Base-by-base conservation (phyloP, 2,113 vertebrate genomes). In the Indri indri region DNA sequence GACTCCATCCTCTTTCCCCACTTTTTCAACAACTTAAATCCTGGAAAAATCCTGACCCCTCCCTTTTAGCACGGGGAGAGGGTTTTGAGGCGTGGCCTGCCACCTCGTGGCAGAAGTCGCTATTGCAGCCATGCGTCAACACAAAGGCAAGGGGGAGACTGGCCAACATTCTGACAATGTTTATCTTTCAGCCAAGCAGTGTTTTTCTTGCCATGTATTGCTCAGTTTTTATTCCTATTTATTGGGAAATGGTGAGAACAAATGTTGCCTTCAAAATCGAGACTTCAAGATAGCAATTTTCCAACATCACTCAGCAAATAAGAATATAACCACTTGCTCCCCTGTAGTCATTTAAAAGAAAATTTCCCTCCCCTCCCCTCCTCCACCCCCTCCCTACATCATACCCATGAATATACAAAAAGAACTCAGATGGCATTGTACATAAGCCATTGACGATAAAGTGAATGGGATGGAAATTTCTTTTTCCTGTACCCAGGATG, bases 21-120 rank as follows among this genome's bases (percentile, higher is more conserved):
- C 32, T 1, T 76, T 66, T 70, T 40, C 74, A 80, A 77, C 42
- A 63, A 85, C 30, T 96, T 90, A 66, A 79, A 54, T 40, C 74
- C 47, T 63, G 87, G 70, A 47, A 88, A 93, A 74, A 54, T 45
- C 13, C 9, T 1, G 10, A 52, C 23, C n/a, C 42, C 16, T 81
- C 54, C 70, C 37, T 40, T 40, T 32, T 23, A 16, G 66, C n/a
- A 5, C 14, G 45, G 45, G 59, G 66, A 68, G 32, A 37, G 17
- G 52, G 45, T 81, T 76, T 50, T 82, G 87, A 32, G 47, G 95
- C 3, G 11, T n/a, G 40, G 50, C 82, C 30, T 57, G 94, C 97
- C 98, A 93, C 92, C 97, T 97, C 3, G 95, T 94, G 98, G 98
- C 74, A 54, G 27, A 90, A 68, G 23, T 12, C 40, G 0, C n/a